Percentiles rank a stretch among this genome's conserved stretches.
phyloP scores from a whole-genome alignment of 2,113 vertebrate genomes.

The Todiramphus saurophagus region DNA sequence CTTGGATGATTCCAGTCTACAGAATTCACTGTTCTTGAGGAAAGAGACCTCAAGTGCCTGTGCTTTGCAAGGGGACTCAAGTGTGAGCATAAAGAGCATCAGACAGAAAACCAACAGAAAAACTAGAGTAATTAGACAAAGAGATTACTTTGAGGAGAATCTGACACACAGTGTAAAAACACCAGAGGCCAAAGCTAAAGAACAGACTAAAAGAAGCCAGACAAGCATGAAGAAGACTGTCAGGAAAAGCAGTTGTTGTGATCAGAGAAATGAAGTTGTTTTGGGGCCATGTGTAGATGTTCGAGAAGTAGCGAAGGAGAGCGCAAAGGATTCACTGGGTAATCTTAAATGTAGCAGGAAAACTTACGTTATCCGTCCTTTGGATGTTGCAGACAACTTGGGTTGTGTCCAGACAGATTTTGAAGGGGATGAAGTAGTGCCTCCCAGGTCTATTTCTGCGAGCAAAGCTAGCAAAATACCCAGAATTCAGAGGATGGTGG shows the following conservation, averaged over 20 bases:
- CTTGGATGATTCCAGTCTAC: neutral
- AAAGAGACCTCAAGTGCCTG: neutral
- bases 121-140: neutral
- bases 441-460: neutral
- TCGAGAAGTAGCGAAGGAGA: neutral
- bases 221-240: neutral
- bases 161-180: neutral
- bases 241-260: neutral
- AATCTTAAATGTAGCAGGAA: neutral
- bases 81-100: neutral
- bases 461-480: slow-evolving; percentile 27
- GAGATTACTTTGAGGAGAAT: neutral
- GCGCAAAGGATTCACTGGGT: neutral
- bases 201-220: neutral
- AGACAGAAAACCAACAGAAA: slow-evolving; percentile 22
- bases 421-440: neutral
- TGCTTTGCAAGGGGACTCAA: neutral
- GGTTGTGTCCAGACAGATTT: neutral
- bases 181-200: neutral
- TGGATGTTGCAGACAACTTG: neutral
- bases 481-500: neutral
- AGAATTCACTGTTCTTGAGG: neutral
- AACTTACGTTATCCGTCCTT: neutral
- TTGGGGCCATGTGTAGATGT: neutral
- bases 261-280: neutral